A percentile compares a stretch with the other conserved stretches of the same genome.
Evolutionary conservation across 2,113 vertebrate genomes (phyloP).

Genomic region (Callionymus lyra): DNA sequence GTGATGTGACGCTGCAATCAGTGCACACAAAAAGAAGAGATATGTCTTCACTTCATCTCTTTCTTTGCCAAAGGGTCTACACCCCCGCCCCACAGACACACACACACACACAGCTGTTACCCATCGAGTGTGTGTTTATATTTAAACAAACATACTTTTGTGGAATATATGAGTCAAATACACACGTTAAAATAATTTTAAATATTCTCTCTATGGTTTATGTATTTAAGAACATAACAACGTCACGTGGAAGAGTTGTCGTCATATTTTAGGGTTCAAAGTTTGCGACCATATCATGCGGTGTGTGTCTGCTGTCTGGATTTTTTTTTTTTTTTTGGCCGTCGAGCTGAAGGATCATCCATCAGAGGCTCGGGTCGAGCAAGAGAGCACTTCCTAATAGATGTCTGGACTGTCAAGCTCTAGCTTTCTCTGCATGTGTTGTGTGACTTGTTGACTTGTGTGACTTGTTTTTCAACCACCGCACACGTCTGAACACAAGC

Average conservation of each 20-base stretch:
- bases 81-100: too few relatives aligned
- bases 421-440: constrained; percentile 15
- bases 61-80: too few relatives aligned
- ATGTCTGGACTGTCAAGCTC: constrained; percentile 17
- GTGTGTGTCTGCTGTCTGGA: constrained; percentile 2
- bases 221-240: too few relatives aligned
- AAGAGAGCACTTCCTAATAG: constrained; percentile 33
- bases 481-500: too few relatives aligned
- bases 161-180: too few relatives aligned
- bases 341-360: constrained; percentile 40
- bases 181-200: too few relatives aligned
- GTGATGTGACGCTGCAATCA: constrained; percentile 43
- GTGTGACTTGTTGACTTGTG: neutral
- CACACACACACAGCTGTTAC: too few relatives aligned
- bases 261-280: too few relatives aligned
- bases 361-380: constrained; percentile 22
- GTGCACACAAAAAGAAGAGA: constrained; percentile 23
- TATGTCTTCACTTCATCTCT: constrained; percentile 27
- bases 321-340: constrained; percentile 6
- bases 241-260: too few relatives aligned
- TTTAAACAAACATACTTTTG: too few relatives aligned
- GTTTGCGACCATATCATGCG: neutral
- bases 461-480: neutral
- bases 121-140: too few relatives aligned
- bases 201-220: too few relatives aligned